Evolutionary conservation across 2,888 invertebrate species (phyloP).

Genomic region (Agrilus cyanescens): DNA sequence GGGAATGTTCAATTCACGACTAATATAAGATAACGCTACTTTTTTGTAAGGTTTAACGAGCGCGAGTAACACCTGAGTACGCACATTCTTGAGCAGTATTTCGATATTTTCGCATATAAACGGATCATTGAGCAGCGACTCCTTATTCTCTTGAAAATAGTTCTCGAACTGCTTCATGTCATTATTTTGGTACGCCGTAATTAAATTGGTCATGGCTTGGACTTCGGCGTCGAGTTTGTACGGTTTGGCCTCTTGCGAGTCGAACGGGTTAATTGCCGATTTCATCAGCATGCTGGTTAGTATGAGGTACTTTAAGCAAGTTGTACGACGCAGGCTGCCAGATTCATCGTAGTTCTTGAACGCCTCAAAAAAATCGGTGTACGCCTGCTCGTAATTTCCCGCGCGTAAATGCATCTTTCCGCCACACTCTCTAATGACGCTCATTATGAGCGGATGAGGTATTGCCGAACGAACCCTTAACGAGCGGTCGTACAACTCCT

Average conservation of each 20-base stretch:
- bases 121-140: conserved; percentile 82
- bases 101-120: conserved; percentile 98
- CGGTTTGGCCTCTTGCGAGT: conserved; percentile 98
- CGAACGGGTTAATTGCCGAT: conserved; percentile 98
- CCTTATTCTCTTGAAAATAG: conserved; percentile 54
- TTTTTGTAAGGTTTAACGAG: conserved; percentile 93
- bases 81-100: conserved; percentile 81
- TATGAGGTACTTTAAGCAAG: conserved; percentile 94
- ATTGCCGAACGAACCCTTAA: conserved; percentile 97
- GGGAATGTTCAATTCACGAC: conserved; percentile 82
- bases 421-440: conserved; percentile 93
- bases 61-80: conserved; percentile 91
- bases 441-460: conserved; percentile 99
- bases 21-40: conserved; percentile 92
- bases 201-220: conserved; percentile 95
- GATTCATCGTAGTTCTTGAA: conserved; percentile 99
- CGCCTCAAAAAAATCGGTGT: conserved; percentile 98
- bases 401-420: conserved; percentile 99
- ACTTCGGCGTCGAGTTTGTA: conserved; percentile 99
- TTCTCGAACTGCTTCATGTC: conserved; percentile 95
- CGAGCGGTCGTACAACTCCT: conserved; percentile 93
- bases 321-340: conserved; percentile 88
- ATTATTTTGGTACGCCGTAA: conserved; percentile 92
- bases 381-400: conserved; percentile 96
- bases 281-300: conserved; percentile 98